Percentiles rank a stretch among this genome's conserved stretches.
Conservation (phyloP, 1,140 invertebrate species). For the Trichonephila clavata region DNA sequence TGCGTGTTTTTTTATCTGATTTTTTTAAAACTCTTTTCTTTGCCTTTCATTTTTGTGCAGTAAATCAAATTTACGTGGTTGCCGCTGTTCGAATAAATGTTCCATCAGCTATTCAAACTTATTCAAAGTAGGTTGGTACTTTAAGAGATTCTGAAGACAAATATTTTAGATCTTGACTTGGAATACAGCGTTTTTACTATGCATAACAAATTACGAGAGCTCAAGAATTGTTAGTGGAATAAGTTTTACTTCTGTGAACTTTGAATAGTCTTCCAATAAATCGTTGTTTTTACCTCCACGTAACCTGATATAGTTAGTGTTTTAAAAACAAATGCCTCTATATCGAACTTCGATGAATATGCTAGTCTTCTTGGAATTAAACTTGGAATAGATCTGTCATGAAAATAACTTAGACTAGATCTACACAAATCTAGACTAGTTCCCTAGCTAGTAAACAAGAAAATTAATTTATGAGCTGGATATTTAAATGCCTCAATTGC, state of each 20-base stretch:
- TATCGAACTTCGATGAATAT: too few species aligned
- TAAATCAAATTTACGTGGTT: conserved; percentile 63
- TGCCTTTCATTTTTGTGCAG: neutral
- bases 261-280: neutral
- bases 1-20: neutral
- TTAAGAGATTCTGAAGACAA: conserved; percentile 20
- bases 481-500: too few species aligned
- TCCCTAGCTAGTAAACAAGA: too few species aligned
- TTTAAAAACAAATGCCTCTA: too few species aligned
- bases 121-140: conserved; percentile 55
- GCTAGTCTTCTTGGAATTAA: too few species aligned
- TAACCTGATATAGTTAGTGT: too few species aligned
- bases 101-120: conserved; percentile 60
- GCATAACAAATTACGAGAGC: conserved; percentile 10
- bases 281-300: too few species aligned
- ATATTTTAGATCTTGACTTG: neutral
- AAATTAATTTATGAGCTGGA: too few species aligned
- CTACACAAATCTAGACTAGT: too few species aligned
- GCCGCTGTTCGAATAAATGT: conserved; percentile 52
- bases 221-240: neutral
- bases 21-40: neutral
- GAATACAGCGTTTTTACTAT: neutral
- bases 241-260: neutral
- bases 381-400: too few species aligned
- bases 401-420: too few species aligned